Base-by-base conservation (phyloP, 2,797 vertebrate genomes). In the Halcyon leucocephala region DNA sequence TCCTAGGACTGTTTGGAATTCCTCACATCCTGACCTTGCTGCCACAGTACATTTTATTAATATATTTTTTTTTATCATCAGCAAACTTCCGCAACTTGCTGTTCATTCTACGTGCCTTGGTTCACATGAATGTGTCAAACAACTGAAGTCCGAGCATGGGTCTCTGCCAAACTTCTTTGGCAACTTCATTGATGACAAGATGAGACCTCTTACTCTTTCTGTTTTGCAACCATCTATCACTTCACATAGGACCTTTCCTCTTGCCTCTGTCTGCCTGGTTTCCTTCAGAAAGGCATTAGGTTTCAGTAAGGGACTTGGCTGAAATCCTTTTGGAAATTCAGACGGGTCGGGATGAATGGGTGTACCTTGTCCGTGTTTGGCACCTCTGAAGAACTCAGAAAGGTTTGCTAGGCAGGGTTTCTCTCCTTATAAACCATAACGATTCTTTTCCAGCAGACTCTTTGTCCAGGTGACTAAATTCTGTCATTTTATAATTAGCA, bases 1-100 rank as follows among this genome's bases (percentile, higher is more conserved):
- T 94, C 41, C 19, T 29, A 48, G 66, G 46, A 55, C 39, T 87
- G 66, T 52, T 51, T 90, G 83, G 51, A 85, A 66, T 90, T 92
- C 26, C 29, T 92, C 35, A 42, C 18, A 31, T 87, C 37, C 86
- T 51, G 79, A 10, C 61, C 79, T 78, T 57, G 24, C 28, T 70
- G 55, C 55, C 26, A 54, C 20, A 60, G 21, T 51, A n/a, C 5
- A 0, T 48, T 28, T 79, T 54, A 54, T 14, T 26, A 44, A 44
- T 44, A 44, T 16, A 19, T 48, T 22, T 81, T 46, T 25, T n/a
- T 33, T 66, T 8, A 31, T 77, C 25, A 29, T 37, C n/a, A 35
- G 46, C n/a, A 57, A 22, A 20, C 22, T 69, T 87, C 48, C 54
- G 67, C 6, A 17, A 8, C 46, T 51, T 0, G 0, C 22, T 41